These are phyloP conservation scores for Dendrolimus pini DNA, from an alignment of 2,888 invertebrate genomes.

Conservation along the genomic window DNA sequence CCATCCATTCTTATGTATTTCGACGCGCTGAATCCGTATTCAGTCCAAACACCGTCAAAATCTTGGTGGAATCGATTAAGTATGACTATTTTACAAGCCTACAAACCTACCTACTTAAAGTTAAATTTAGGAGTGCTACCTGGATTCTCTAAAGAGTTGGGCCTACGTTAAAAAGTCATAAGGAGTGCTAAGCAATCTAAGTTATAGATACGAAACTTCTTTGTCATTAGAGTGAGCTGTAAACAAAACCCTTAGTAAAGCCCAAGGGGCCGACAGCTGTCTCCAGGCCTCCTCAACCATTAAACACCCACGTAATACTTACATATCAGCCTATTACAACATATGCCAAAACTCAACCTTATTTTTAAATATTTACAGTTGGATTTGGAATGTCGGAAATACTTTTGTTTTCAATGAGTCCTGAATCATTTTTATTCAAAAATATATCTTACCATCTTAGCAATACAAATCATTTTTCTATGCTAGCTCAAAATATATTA, in stretches of 20 bases:
- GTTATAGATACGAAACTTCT: slow-evolving; percentile 28
- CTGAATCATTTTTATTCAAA: slow-evolving; percentile 19
- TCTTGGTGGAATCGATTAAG: too few relatives aligned
- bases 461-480: slow-evolving; percentile 24
- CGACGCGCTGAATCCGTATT: too few relatives aligned
- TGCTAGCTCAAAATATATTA: slow-evolving; percentile 21
- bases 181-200: background rate
- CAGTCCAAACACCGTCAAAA: too few relatives aligned
- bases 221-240: slow-evolving; percentile 61
- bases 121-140: too few relatives aligned
- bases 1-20: too few relatives aligned
- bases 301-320: slow-evolving; percentile 59
- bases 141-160: too few relatives aligned
- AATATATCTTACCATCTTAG: slow-evolving; percentile 23
- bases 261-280: slow-evolving; percentile 69
- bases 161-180: too few relatives aligned
- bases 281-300: slow-evolving; percentile 60
- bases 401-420: slow-evolving; percentile 13
- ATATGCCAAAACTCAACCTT: slow-evolving; percentile 24
- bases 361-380: slow-evolving; percentile 4
- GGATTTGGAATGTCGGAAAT: slow-evolving; percentile 1
- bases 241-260: slow-evolving; percentile 63
- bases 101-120: too few relatives aligned
- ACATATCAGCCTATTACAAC: slow-evolving; percentile 23
- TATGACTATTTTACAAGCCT: too few relatives aligned